Evolutionary conservation across 2,888 invertebrate species (phyloP), one percentile per base, ranked within the genome.

Genomic region (Melanchra persicariae): DNA sequence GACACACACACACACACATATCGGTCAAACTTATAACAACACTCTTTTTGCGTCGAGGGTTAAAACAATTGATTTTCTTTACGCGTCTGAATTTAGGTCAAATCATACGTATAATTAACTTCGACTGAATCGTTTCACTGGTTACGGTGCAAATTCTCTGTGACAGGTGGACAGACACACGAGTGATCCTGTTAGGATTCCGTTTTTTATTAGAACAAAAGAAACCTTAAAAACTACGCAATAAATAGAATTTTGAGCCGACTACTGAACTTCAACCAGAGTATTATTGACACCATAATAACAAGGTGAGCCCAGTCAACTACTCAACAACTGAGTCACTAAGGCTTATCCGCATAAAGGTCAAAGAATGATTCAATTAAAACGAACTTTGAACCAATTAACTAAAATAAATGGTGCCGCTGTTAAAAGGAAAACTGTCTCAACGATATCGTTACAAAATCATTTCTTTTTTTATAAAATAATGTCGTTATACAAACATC

Each of bases 341-440:
- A 55, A 22, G 34, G 6, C 2, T 15, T 26, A 45, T 45, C 17
- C 12, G 26, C n/a, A 10, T 37, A 37, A 52, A 52, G 37, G 49
- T 52, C 26, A 77, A 58, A 67, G 2, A 5, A 45, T n/a, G 4
- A 30, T 40, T 58, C 17, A 58, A 40, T 58, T 54, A 77, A 58
- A 68, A 24, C 22, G 0, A 51, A 72, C 22, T 73, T 69, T 47
- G 24, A 24, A 73, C 52, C 73, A 68, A 77, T 73, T 68, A 60
- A 49, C 24, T 17, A 43, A 43, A 49, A 60, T 37, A 49, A 74
- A 68, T 54, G 7, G 17, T 47, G 52, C 15, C 40, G 5, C 10
- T 40, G n/a, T 12, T 24, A 45, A 52, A 30, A 55, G 8, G 34
- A 55, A 69, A 55, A 40, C 8, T 45, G 19, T 26, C 26, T 17